Conservation (phyloP, 2,113 vertebrate species). For the Gasterosteus nipponicus region DNA sequence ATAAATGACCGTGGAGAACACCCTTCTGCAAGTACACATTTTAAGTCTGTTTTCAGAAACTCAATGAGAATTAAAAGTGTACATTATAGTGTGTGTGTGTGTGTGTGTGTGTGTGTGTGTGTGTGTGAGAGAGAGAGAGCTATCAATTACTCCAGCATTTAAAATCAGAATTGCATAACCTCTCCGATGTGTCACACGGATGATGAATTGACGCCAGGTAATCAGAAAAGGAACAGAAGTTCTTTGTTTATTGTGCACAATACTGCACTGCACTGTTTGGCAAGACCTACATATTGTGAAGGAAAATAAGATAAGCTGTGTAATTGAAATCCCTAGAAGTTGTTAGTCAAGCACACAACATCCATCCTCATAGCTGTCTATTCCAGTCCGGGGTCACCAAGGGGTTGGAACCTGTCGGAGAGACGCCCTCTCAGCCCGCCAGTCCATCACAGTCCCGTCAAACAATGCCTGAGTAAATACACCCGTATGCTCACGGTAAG, state of each 20-base stretch:
- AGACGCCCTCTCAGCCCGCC: not conserved
- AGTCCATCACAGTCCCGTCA: not conserved
- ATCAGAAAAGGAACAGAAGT: not conserved
- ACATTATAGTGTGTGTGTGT: not conserved
- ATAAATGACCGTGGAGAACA: not conserved
- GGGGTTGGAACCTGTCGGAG: slow-evolving; percentile 9
- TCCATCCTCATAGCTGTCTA: not conserved
- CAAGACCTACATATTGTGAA: slow-evolving; percentile 10
- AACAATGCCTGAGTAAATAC: slow-evolving; percentile 19
- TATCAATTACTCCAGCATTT: not conserved
- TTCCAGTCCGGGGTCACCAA: slow-evolving; percentile 14
- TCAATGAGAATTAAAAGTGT: slow-evolving; percentile 36
- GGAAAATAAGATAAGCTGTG: slow-evolving; percentile 6
- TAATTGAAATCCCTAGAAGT: not conserved
- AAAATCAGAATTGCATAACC: not conserved
- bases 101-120: slow-evolving; percentile 7
- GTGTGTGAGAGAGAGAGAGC: not conserved
- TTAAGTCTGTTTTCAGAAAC: not conserved
- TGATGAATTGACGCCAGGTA: not conserved
- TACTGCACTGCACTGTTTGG: slow-evolving; percentile 11
- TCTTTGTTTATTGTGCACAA: slow-evolving; percentile 33
- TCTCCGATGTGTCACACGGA: not conserved
- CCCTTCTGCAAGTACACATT: not conserved
- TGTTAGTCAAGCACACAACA: not conserved
- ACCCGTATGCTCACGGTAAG: not conserved